Evolutionary conservation across 2,797 vertebrate genomes (phyloP), one percentile per base, ranked within the genome.

Genomic region (Eulemur albifrons): DNA sequence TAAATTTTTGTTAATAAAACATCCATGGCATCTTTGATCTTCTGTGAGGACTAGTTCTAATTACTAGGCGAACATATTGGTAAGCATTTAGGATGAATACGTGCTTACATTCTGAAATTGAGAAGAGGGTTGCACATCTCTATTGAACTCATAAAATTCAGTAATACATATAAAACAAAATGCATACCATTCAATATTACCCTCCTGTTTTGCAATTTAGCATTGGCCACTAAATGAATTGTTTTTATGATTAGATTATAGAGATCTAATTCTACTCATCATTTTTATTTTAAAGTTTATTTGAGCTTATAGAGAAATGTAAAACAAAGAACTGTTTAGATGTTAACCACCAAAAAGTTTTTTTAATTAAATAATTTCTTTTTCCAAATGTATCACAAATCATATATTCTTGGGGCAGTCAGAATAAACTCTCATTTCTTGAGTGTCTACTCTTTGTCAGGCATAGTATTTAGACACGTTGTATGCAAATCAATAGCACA

Each of bases 281-380:
- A 0, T 81, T 38, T 82, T 80, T 89, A 50, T 57, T 94, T 89
- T 81, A 32, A 85, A 91, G 52, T 81, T 69, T 76, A 63, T 79
- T 81, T 90, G 63, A 89, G 9, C 40, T 87, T 94, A 90, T 93
- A 93, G 84, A 96, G 76, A 96, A 97, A 63, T 91, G 25, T 50
- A 50, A 85, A 91, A 72, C 40, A 88, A 76, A 82, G 27, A 93
- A 25, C n/a, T 87, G 0, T 77, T 92, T 63, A 70, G 59, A 77
- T 21, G 27, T 93, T 88, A 90, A 54, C 43, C 63, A 52, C n/a
- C 77, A 79, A 90, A 93, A 75, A 8, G 15, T 12, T 3, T n/a
- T 40, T 77, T 76, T 23, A 83, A 69, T 67, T 86, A 73, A 79
- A 70, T 73, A 69, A 38, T 65, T 84, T 86, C 15, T 79, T 83